Base-by-base conservation (phyloP, 2,888 invertebrate species). In the Dicranocentrus wangi region DNA sequence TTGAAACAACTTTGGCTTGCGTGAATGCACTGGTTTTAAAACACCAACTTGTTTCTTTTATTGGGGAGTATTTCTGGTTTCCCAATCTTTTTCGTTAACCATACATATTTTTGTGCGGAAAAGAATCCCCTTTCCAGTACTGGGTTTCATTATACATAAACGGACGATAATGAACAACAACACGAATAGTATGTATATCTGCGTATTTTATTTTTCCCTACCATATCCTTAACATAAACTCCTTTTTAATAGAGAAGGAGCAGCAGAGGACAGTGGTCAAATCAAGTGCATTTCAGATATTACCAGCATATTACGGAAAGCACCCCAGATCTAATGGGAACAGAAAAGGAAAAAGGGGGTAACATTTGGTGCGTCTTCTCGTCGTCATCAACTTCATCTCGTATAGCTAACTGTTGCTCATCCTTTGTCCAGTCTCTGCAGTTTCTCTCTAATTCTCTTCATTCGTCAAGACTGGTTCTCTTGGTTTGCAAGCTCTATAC, bases 401-500 rank as follows among this genome's bases (percentile, higher is more conserved):
- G 27, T 23, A 25, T 55, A 55, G 70, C 72, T 72, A 71, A 70
- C 81, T 81, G 71, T 76, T 77, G 76, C 70, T 66, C 71, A 43
- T 47, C 13, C 82, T 47, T 63, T 66, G 47, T 78, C 68, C 69
- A 72, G 68, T 75, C 60, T 32, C 70, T 73, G 81, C 71, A 65
- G 73, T 81, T 81, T 68, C 61, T n/a, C n/a, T 76, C 43, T 63
- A 70, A 25, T 42, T 69, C 39, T 39, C 53, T 32, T 63, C 65
- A 73, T 73, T 80, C 51, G 71, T 72, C 32, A 68, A 60, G 42
- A 75, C 63, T 73, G 69, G 73, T 79, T 83, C 47, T 47, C n/a
- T 25, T 27, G 27, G 71, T 70, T 71, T 71, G 75, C 66, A 58
- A 83, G 78, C 81, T 83, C 78, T 53, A 69, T 80, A 42, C 72